Evolutionary conservation across 2,888 invertebrate species (phyloP).

Genomic region (Coecobrya sp.): DNA sequence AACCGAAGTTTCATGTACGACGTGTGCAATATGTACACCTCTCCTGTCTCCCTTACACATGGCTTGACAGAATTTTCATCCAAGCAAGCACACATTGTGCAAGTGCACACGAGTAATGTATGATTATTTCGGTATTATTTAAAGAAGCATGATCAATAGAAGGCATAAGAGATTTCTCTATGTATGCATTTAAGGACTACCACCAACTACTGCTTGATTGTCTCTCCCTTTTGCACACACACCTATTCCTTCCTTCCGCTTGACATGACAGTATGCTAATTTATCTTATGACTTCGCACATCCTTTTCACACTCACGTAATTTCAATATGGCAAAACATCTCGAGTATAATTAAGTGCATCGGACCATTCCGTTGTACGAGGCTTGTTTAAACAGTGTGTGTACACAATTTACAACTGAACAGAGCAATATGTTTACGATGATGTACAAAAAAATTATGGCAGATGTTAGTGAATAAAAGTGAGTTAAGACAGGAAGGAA

Average conservation of each 20-base stretch:
- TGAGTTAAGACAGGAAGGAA: slow-evolving; percentile 65
- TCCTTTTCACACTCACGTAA: slow-evolving; percentile 66
- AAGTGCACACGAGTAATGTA: background rate
- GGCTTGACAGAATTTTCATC: background rate
- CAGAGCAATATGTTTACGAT: slow-evolving; percentile 13
- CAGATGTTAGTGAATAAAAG: slow-evolving; percentile 30
- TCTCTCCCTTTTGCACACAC: background rate
- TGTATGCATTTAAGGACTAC: background rate
- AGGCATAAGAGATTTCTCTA: background rate
- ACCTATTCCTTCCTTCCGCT: slow-evolving; percentile 30
- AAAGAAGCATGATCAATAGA: slow-evolving; percentile 4
- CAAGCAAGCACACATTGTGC: background rate
- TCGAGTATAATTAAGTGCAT: slow-evolving; percentile 12
- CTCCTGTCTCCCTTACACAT: background rate
- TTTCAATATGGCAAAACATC: background rate
- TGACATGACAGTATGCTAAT: slow-evolving; percentile 56
- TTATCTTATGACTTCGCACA: slow-evolving; percentile 63
- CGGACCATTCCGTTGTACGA: background rate
- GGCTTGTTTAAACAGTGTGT: background rate
- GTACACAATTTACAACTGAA: slow-evolving; percentile 8
- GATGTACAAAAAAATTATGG: slow-evolving; percentile 52
- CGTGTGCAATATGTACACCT: background rate
- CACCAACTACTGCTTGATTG: background rate
- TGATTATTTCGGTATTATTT: background rate
- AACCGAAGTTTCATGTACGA: background rate